Evolutionary conservation across 2,797 vertebrate genomes (phyloP), one percentile per base, ranked within the genome.

Genomic region (Diceros bicornis): DNA sequence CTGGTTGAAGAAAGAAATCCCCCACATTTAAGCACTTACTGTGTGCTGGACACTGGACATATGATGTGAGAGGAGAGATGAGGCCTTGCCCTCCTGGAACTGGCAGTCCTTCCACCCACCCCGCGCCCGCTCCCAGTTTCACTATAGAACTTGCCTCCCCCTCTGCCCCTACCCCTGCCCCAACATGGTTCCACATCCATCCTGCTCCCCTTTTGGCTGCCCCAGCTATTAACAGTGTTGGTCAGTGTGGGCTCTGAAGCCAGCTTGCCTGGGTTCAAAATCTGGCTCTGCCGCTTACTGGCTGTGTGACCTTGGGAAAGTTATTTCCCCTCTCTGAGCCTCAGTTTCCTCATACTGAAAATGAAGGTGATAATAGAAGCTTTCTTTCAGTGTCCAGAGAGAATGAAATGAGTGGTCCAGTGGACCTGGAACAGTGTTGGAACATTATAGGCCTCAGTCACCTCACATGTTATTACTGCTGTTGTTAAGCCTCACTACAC

Each of bases 121-220:
- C 55, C 1, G 2, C n/a, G n/a, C 32, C 52, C 7, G 37, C 34
- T 25, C 62, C 79, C 20, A 0, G 16, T 50, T 61, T 61, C 6
- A 13, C 77, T 27, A n/a, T n/a, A 47, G 72, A 1, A 0, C 59
- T 18, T 6, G 6, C 12, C 32, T 85, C 62, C 5, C 41, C 7
- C 6, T 47, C 9, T 47, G 7, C 68, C 12, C 52, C 8, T 18
- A 52, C 50, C 8, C 77, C 23, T 5, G 9, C 84, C 9, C 69
- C n/a, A 1, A 11, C 8, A 0, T 1, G 59, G 50, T 32, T 23
- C 32, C 41, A 4, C 25, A 3, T 9, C 4, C n/a, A 6, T 8
- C 41, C 57, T 11, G 14, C 66, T 23, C 18, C 29, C 71, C n/a
- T 17, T 12, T 9, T 2, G 50, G 37, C 25, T 7, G 32, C 50